These are phyloP conservation scores for Halichoerus grypus DNA, from an alignment of 2,113 vertebrate species.

Conservation along the genomic window DNA sequence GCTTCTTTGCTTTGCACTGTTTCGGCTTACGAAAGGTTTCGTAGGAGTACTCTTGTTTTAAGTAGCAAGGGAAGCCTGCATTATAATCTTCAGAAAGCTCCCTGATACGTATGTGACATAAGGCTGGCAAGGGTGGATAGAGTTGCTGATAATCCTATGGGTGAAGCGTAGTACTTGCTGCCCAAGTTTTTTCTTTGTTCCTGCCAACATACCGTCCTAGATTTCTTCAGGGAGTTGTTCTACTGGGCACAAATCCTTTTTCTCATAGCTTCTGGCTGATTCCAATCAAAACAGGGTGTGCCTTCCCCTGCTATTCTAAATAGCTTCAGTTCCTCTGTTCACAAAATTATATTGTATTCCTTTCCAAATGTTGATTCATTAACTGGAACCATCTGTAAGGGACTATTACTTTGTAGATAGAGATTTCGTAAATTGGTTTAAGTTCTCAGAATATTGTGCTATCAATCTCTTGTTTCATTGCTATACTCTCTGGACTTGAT, in stretches of 20 bases:
- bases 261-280: constrained; percentile 52
- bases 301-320: neutral
- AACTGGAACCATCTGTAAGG: neutral
- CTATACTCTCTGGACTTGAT: neutral
- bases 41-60: neutral
- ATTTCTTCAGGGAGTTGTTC: constrained; percentile 28
- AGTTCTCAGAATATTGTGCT: neutral
- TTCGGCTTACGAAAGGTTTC: neutral
- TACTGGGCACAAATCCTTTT: constrained; percentile 32
- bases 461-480: neutral
- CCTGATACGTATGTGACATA: neutral
- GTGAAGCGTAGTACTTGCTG: neutral
- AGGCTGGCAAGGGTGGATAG: neutral
- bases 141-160: neutral
- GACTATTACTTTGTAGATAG: neutral
- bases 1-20: neutral
- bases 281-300: constrained; percentile 7
- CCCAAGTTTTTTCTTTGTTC: constrained; percentile 19
- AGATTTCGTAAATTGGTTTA: constrained; percentile 32
- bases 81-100: neutral
- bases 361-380: constrained; percentile 11
- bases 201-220: neutral
- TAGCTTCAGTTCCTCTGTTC: constrained; percentile 51
- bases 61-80: neutral
- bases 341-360: neutral